These are phyloP conservation scores for Cyclophora albipunctata DNA, from an alignment of 2,888 invertebrate species.

Conservation along the genomic window DNA sequence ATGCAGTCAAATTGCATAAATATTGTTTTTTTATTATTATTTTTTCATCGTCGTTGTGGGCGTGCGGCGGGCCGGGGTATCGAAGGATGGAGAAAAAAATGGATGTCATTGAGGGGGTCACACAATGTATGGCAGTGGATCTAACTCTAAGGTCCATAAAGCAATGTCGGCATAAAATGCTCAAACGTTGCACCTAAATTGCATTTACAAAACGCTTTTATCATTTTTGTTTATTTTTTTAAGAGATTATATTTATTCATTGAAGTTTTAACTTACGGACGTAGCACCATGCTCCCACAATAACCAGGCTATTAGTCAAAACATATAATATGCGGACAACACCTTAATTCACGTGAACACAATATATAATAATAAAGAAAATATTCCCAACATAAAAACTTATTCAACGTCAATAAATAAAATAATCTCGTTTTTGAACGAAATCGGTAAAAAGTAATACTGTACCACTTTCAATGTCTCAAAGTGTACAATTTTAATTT, in stretches of 20 bases:
- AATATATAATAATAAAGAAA: conserved; percentile 18
- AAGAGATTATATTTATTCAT: conserved; percentile 63
- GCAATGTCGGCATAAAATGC: conserved; percentile 41
- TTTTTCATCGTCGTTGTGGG: conserved; percentile 65
- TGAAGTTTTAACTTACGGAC: conserved; percentile 24
- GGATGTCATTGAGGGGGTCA: conserved; percentile 73
- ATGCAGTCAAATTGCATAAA: conserved; percentile 51
- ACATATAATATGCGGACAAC: conserved; percentile 54
- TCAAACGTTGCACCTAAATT: conserved; percentile 43
- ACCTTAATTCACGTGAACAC: conserved; percentile 28
- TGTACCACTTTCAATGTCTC: conserved; percentile 6
- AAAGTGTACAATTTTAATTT: conserved; percentile 1
- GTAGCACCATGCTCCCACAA: conserved; percentile 52
- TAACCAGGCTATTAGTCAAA: conserved; percentile 59
- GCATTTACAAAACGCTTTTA: conserved; percentile 63
- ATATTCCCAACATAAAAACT: conserved; percentile 23
- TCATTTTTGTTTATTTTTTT: conserved; percentile 28
- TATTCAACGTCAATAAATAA: conserved; percentile 49
- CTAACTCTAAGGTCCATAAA: conserved; percentile 50
- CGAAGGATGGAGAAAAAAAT: conserved; percentile 63
- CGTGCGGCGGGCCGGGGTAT: conserved; percentile 70
- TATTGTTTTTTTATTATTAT: conserved; percentile 41
- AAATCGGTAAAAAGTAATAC: conserved; percentile 35
- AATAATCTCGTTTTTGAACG: conserved; percentile 58
- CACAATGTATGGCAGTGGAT: conserved; percentile 53